Percentiles rank a stretch among this genome's conserved stretches.
These are phyloP conservation scores for Balaenoptera acutorostrata DNA, from an alignment of 2,113 vertebrate genomes.

Conservation along the genomic window DNA sequence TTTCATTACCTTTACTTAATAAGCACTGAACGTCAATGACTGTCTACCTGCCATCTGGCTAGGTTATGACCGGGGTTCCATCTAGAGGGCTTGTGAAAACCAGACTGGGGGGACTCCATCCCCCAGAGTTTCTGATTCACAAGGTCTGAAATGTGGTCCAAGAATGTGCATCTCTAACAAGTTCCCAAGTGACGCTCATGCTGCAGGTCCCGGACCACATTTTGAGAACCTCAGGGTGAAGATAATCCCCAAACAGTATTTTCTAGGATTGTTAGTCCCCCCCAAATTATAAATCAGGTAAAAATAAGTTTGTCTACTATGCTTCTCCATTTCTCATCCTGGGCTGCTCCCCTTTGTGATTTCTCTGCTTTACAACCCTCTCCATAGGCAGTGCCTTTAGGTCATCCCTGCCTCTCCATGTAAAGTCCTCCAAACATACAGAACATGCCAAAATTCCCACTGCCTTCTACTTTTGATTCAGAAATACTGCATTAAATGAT, in stretches of 20 bases:
- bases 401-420: not conserved
- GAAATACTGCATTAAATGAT: not conserved
- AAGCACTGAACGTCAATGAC: not conserved
- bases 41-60: not conserved
- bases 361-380: not conserved
- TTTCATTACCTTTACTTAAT: not conserved
- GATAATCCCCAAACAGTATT: not conserved
- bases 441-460: not conserved
- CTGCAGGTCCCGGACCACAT: not conserved
- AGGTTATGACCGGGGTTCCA: not conserved
- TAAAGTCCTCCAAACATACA: not conserved
- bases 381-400: rapidly evolving
- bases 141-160: not conserved
- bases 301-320: not conserved
- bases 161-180: not conserved
- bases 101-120: not conserved
- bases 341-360: not conserved
- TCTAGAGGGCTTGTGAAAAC: not conserved
- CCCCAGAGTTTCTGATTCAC: not conserved
- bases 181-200: not conserved
- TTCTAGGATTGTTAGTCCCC: not conserved
- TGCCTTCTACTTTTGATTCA: not conserved
- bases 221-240: not conserved
- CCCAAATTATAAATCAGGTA: not conserved
- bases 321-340: not conserved